These are phyloP conservation scores for Halictus quadricinctus DNA, from an alignment of 2,888 invertebrate genomes.

Conservation along the genomic window DNA sequence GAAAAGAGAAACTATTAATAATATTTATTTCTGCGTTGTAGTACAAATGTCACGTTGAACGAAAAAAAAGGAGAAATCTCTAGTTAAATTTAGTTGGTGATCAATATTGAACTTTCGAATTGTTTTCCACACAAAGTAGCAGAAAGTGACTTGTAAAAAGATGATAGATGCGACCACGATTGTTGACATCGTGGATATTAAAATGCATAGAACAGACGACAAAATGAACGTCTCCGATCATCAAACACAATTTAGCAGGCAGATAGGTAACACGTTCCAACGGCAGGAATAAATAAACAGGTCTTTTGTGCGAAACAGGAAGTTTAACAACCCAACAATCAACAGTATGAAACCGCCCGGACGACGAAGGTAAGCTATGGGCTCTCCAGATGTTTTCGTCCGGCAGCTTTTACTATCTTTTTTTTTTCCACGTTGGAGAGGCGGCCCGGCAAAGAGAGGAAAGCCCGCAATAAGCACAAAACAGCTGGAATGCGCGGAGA, in stretches of 20 bases:
- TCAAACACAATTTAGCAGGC: background rate
- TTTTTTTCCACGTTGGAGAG: slow-evolving; percentile 33
- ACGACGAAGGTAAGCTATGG: background rate
- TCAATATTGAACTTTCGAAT: background rate
- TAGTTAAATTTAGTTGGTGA: background rate
- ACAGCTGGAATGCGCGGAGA: slow-evolving; percentile 30
- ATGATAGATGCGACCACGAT: background rate
- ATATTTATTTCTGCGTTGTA: background rate
- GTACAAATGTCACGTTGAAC: too few relatives aligned
- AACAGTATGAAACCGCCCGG: slow-evolving; percentile 16
- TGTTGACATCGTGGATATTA: background rate
- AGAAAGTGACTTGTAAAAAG: background rate
- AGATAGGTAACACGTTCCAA: background rate
- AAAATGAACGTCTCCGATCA: background rate
- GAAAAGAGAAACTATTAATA: background rate
- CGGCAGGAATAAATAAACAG: slow-evolving; percentile 11
- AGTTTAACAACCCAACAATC: background rate
- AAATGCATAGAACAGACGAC: background rate
- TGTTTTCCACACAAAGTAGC: background rate
- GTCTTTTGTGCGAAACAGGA: slow-evolving; percentile 20
- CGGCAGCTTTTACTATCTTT: slow-evolving; percentile 37
- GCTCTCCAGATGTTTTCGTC: slow-evolving; percentile 31
- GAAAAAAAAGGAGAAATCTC: too few relatives aligned
- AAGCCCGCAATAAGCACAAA: slow-evolving; percentile 49
- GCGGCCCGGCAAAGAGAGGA: background rate